A percentile compares a stretch with the other conserved stretches of the same genome.
These are phyloP conservation scores for Trilocha varians DNA, from an alignment of 2,888 invertebrate genomes.

Conservation along the genomic window DNA sequence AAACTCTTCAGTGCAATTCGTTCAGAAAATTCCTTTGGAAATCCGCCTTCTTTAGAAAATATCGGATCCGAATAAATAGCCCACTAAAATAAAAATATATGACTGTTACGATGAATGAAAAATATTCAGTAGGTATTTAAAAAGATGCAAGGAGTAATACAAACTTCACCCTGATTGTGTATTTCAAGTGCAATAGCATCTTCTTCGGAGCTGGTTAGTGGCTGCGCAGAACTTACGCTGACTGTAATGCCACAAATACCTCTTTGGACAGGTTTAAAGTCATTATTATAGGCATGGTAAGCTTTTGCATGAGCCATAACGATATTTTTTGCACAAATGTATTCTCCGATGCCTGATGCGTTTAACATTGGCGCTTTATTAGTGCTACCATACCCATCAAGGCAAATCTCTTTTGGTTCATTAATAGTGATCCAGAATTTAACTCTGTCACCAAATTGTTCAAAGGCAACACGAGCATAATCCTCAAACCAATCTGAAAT, in stretches of 20 bases:
- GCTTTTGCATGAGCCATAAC: conserved; percentile 67
- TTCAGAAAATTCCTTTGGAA: conserved; percentile 55
- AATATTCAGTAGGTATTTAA: too few relatives aligned
- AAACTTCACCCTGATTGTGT: conserved; percentile 17
- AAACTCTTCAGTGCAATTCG: conserved; percentile 49
- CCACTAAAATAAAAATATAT: conserved; percentile 28
- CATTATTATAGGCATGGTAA: conserved; percentile 43
- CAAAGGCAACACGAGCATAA: conserved; percentile 51
- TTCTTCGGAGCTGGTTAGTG: conserved; percentile 28
- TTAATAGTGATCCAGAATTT: conserved; percentile 74
- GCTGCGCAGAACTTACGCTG: conserved; percentile 16
- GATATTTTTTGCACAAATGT: conserved; percentile 59
- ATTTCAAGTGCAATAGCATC: conserved; percentile 34
- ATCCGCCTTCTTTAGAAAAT: conserved; percentile 58
- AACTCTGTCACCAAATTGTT: conserved; percentile 59
- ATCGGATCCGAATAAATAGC: conserved; percentile 61
- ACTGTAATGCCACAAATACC: conserved; percentile 22
- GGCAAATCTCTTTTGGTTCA: conserved; percentile 54
- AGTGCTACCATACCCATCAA: conserved; percentile 48
- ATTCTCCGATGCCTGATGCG: conserved; percentile 55
- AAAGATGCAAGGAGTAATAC: too few relatives aligned
- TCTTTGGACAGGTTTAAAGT: conserved; percentile 29
- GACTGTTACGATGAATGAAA: too few relatives aligned
- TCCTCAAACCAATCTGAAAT: conserved; percentile 55
- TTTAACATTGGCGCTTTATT: conserved; percentile 39